Evolutionary conservation across 2,888 invertebrate genomes (phyloP).

Genomic region (Dyspetes luteomarginatus): DNA sequence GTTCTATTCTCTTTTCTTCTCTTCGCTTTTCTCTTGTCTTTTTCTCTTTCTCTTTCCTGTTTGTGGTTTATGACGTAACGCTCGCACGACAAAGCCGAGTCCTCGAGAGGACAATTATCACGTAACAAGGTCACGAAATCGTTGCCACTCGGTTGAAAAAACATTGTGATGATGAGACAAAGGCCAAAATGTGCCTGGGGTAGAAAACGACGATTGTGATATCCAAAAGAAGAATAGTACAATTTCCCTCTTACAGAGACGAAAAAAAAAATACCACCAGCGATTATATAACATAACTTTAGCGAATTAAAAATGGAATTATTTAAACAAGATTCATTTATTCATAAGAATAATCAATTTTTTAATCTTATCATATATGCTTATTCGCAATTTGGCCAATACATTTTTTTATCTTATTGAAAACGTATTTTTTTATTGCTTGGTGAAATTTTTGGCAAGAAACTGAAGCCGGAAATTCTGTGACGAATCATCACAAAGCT

Average conservation of each 20-base stretch:
- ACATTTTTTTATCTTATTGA: neutral
- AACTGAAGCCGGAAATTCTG: slow-evolving; percentile 3
- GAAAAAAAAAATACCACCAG: no score
- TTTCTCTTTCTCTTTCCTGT: no score
- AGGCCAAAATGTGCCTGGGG: neutral
- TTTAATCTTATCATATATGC: neutral
- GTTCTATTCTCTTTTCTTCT: neutral
- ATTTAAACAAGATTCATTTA: neutral
- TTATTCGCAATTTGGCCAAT: neutral
- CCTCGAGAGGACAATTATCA: slow-evolving; percentile 46
- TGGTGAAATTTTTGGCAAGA: neutral
- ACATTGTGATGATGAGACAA: slow-evolving; percentile 1
- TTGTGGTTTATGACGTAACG: slow-evolving; percentile 18
- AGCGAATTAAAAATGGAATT: no score
- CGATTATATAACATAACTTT: no score
- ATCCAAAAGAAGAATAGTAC: neutral
- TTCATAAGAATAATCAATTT: neutral
- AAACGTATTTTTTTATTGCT: neutral
- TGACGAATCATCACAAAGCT: neutral
- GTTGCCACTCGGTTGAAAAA: slow-evolving; percentile 15
- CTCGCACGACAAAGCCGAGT: slow-evolving; percentile 38
- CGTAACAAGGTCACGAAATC: slow-evolving; percentile 46
- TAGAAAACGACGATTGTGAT: neutral
- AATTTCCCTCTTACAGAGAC: neutral
- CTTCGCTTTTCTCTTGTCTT: neutral